These are phyloP conservation scores for Passer domesticus DNA, from an alignment of 2,113 vertebrate species.

Conservation along the genomic window DNA sequence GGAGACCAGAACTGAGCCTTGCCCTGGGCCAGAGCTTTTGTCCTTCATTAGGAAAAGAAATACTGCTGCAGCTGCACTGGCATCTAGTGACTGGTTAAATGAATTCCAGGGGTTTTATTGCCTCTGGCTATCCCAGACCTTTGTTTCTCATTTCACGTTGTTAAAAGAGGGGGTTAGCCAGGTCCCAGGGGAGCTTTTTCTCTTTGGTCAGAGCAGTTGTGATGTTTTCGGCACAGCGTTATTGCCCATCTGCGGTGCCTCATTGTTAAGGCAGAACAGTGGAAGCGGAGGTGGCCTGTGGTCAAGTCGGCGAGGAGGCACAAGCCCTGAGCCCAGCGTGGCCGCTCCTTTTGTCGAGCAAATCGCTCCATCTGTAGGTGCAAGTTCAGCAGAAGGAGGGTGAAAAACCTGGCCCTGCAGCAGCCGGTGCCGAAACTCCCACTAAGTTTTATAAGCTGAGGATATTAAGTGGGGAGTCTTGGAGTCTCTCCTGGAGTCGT, in stretches of 20 bases:
- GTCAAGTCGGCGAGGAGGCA: slow-evolving; percentile 33
- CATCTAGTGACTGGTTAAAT: slow-evolving; percentile 67
- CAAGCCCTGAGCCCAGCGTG: background rate
- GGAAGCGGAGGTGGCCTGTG: background rate
- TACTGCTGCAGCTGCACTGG: slow-evolving; percentile 64
- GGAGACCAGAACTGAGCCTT: background rate
- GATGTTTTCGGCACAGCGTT: slow-evolving; percentile 14
- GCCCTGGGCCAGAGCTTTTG: background rate
- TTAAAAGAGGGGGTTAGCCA: slow-evolving; percentile 36
- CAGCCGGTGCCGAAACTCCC: background rate
- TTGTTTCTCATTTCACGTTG: slow-evolving; percentile 58
- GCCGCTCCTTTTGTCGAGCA: background rate
- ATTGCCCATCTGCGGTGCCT: slow-evolving; percentile 42
- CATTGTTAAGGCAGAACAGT: slow-evolving; percentile 1
- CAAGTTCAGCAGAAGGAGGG: slow-evolving; percentile 35
- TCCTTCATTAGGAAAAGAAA: slow-evolving; percentile 55
- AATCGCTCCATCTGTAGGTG: background rate
- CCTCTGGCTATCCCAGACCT: slow-evolving; percentile 51
- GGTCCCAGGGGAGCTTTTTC: slow-evolving; percentile 44
- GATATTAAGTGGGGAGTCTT: slow-evolving; percentile 17
- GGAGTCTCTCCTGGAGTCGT: background rate
- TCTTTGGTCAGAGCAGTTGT: slow-evolving; percentile 36
- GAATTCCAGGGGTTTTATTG: slow-evolving; percentile 69
- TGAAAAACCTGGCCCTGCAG: background rate
- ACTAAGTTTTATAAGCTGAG: slow-evolving; percentile 5